Evolutionary conservation across 2,113 vertebrate genomes (phyloP).

Genomic region (Thermophis baileyi): DNA sequence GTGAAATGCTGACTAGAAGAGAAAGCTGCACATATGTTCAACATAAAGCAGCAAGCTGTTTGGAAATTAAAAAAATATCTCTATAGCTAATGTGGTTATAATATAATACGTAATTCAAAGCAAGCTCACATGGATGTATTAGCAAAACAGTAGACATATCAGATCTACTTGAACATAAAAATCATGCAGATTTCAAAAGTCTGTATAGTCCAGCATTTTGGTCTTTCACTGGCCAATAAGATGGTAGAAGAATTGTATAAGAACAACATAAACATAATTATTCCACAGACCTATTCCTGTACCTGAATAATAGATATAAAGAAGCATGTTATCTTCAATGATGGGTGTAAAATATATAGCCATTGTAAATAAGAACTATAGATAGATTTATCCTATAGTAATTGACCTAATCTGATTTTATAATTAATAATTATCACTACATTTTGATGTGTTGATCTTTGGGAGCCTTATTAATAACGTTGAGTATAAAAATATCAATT

Average conservation of each 20-base stretch:
- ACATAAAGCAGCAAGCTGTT: not conserved
- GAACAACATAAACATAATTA: not conserved
- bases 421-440: not conserved
- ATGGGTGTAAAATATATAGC: not conserved
- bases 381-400: not conserved
- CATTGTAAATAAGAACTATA: not conserved
- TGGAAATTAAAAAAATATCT: not conserved
- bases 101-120: not conserved
- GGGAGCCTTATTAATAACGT: not conserved
- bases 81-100: not conserved
- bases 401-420: not conserved
- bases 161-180: not conserved
- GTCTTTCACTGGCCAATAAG: not conserved
- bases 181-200: not conserved
- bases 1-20: conserved; percentile 10
- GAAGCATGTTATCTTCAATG: not conserved
- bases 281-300: not conserved
- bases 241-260: not conserved
- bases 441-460: not conserved
- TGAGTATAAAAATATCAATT: not conserved
- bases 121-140: not conserved
- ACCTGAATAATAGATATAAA: not conserved
- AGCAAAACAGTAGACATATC: not conserved
- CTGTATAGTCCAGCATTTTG: not conserved
- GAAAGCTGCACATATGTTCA: not conserved